Evolutionary conservation across 2,797 vertebrate species (phyloP).

Genomic region (Crypturellus tataupa): DNA sequence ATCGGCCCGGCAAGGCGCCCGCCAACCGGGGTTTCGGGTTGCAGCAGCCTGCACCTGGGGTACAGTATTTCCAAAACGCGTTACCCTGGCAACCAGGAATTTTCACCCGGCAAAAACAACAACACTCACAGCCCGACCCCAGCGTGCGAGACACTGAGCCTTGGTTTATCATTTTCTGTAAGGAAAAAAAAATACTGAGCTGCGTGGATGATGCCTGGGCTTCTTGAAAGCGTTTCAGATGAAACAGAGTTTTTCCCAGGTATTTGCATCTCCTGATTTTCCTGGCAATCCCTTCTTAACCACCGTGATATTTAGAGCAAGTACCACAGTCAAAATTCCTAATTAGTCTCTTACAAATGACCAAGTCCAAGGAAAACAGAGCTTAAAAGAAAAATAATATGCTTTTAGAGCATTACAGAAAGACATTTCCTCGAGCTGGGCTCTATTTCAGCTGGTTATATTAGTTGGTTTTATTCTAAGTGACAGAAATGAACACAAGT

Average conservation of each 20-base stretch:
- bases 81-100: constrained; percentile 53
- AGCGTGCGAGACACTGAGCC: background rate
- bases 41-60: background rate
- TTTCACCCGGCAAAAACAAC: constrained; percentile 33
- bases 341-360: constrained; percentile 36
- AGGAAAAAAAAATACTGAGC: background rate
- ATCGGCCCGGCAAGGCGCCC: background rate
- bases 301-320: background rate
- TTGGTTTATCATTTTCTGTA: constrained; percentile 42
- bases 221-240: constrained; percentile 16
- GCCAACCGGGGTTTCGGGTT: background rate
- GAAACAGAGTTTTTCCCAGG: constrained; percentile 25
- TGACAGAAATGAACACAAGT: background rate
- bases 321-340: background rate
- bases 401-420: background rate
- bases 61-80: constrained; percentile 44
- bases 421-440: constrained; percentile 16
- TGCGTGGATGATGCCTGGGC: background rate
- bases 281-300: constrained; percentile 14
- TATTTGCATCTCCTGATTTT: constrained; percentile 29
- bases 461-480: constrained; percentile 12
- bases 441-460: background rate
- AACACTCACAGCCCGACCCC: background rate
- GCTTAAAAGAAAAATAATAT: constrained; percentile 31
- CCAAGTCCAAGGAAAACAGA: constrained; percentile 50